Percentiles rank a stretch among this genome's conserved stretches.
phyloP scores from a whole-genome alignment of 1,140 invertebrate genomes.

The Anoplolepis gracilipes region DNA sequence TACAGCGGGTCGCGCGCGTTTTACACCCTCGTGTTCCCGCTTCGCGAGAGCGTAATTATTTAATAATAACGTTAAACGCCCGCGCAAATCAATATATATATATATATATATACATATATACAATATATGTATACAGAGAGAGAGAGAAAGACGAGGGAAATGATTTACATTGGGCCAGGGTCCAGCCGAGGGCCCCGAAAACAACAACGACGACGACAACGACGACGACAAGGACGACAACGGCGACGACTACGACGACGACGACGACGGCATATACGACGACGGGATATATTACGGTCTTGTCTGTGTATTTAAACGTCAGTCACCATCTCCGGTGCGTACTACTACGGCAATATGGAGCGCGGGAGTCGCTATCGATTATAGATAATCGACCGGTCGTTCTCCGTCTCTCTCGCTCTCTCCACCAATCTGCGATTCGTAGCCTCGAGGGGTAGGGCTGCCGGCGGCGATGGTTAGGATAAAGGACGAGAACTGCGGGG shows the following conservation, averaged over 20 bases:
- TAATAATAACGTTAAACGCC: slow-evolving; percentile 47
- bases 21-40: slow-evolving; percentile 32
- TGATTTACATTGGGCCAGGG: slow-evolving; percentile 33
- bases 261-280: slow-evolving; percentile 21
- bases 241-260: slow-evolving; percentile 10
- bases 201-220: background rate
- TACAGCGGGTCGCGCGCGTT: slow-evolving; percentile 29
- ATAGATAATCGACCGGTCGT: slow-evolving; percentile 75
- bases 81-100: slow-evolving; percentile 22
- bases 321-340: slow-evolving; percentile 52
- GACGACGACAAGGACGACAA: background rate
- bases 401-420: slow-evolving; percentile 27
- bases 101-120: too few species aligned
- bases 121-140: too few species aligned
- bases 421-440: slow-evolving; percentile 77
- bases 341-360: slow-evolving; percentile 68
- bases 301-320: slow-evolving; percentile 61
- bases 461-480: slow-evolving; percentile 57
- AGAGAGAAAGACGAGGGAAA: background rate
- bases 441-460: slow-evolving; percentile 71
- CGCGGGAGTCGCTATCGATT: slow-evolving; percentile 73
- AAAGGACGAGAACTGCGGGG: slow-evolving; percentile 18
- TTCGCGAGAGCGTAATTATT: slow-evolving; percentile 46
- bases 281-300: slow-evolving; percentile 57
- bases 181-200: background rate